Conservation (phyloP, 2,888 invertebrate species). For the Diaperis boleti region DNA sequence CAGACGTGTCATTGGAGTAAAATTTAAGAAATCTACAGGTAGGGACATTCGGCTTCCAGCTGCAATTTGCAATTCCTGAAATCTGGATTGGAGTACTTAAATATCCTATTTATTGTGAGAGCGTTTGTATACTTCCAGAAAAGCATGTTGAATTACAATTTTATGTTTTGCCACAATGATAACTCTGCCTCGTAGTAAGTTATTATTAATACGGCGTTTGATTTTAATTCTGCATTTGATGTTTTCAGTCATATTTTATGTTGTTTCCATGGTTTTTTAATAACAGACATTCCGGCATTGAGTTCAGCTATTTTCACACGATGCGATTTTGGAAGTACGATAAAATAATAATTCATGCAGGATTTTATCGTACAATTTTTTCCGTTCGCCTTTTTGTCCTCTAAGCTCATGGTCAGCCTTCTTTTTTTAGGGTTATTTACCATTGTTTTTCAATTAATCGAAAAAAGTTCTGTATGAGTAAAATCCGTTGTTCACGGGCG, state of each 20-base stretch:
- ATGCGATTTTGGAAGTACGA: too few relatives aligned
- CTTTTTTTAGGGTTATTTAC: too few relatives aligned
- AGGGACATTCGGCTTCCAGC: conserved; percentile 42
- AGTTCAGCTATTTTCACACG: too few relatives aligned
- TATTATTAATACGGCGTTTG: conserved; percentile 15
- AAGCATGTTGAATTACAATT: conserved; percentile 40
- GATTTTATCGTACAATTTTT: too few relatives aligned
- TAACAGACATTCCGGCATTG: not conserved
- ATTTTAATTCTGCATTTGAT: conserved; percentile 18
- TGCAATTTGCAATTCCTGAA: conserved; percentile 49
- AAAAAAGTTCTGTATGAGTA: too few relatives aligned
- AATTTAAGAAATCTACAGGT: conserved; percentile 37
- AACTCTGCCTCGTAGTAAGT: conserved; percentile 20
- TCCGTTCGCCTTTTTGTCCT: too few relatives aligned
- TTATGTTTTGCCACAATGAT: conserved; percentile 21
- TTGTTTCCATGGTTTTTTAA: too few relatives aligned
- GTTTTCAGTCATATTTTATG: not conserved
- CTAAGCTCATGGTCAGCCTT: too few relatives aligned
- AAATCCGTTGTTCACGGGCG: too few relatives aligned
- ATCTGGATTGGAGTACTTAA: conserved; percentile 41
- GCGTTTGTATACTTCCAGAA: conserved; percentile 48
- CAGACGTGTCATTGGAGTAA: conserved; percentile 38
- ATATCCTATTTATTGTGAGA: not conserved
- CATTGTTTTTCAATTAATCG: too few relatives aligned
- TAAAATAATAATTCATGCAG: too few relatives aligned